Conservation (phyloP, 2,113 vertebrate species). For the Callocephalon fimbriatum region DNA sequence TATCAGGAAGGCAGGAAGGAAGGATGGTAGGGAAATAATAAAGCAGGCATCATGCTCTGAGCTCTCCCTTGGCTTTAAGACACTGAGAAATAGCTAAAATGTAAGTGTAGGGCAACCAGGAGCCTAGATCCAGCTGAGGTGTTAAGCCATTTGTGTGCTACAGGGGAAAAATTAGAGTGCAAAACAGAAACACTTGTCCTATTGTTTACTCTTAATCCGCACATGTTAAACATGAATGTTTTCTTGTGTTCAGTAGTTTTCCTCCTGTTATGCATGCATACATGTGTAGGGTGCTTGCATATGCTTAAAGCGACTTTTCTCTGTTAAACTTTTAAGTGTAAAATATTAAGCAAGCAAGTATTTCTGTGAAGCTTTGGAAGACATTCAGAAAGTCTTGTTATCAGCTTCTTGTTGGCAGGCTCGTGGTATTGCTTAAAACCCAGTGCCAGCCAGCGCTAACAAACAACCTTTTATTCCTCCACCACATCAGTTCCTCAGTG, state of each 20-base stretch:
- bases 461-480: slow-evolving; percentile 71
- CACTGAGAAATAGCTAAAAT: background rate
- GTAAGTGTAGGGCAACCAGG: fast-evolving
- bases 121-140: background rate
- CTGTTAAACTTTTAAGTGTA: slow-evolving; percentile 52
- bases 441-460: slow-evolving; percentile 64
- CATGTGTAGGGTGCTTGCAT: background rate
- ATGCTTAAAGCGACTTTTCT: slow-evolving; percentile 44
- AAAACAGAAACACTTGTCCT: slow-evolving; percentile 5
- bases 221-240: slow-evolving; percentile 35
- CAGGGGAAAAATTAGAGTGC: background rate
- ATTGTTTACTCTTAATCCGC: background rate
- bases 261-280: background rate
- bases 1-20: background rate
- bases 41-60: background rate
- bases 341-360: slow-evolving; percentile 49
- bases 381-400: slow-evolving; percentile 72
- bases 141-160: background rate
- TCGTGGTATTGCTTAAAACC: slow-evolving; percentile 45
- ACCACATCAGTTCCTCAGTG: slow-evolving; percentile 54
- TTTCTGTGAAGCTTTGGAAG: slow-evolving; percentile 72
- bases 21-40: background rate
- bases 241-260: background rate
- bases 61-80: background rate
- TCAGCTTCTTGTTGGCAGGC: slow-evolving; percentile 70